phyloP scores from a whole-genome alignment of 1,140 invertebrate genomes.

The Lethrus apterus region DNA sequence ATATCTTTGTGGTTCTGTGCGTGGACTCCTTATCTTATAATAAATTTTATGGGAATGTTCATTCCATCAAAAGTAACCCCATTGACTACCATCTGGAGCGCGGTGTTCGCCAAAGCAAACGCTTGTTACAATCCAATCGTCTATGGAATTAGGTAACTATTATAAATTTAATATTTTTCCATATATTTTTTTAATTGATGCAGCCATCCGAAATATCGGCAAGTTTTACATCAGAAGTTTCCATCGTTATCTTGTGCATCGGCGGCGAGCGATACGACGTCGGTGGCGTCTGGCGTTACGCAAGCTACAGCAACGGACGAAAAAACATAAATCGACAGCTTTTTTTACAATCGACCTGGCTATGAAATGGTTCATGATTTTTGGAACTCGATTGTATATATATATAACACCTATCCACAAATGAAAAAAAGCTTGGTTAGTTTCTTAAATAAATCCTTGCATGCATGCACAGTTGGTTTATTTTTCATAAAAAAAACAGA shows the following conservation, averaged over 20 bases:
- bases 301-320: slow-evolving; percentile 37
- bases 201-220: slow-evolving; percentile 70
- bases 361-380: no score
- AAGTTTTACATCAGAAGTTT: slow-evolving; percentile 62
- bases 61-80: slow-evolving; percentile 57
- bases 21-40: slow-evolving; percentile 77
- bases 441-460: no score
- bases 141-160: slow-evolving; percentile 64
- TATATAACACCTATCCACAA: no score
- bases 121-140: slow-evolving; percentile 78
- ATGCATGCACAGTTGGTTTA: no score
- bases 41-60: slow-evolving; percentile 71
- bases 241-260: slow-evolving; percentile 54
- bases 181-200: slow-evolving; percentile 22
- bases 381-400: no score
- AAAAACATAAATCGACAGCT: no score
- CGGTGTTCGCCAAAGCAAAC: slow-evolving; percentile 70
- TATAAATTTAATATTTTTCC: neutral
- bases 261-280: slow-evolving; percentile 44
- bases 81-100: slow-evolving; percentile 68
- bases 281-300: slow-evolving; percentile 49
- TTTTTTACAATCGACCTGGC: no score
- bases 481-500: no score
- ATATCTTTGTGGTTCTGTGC: slow-evolving; percentile 78
- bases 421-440: no score